phyloP scores from a whole-genome alignment of 2,797 vertebrate species.

The Denticeps clupeoides region DNA sequence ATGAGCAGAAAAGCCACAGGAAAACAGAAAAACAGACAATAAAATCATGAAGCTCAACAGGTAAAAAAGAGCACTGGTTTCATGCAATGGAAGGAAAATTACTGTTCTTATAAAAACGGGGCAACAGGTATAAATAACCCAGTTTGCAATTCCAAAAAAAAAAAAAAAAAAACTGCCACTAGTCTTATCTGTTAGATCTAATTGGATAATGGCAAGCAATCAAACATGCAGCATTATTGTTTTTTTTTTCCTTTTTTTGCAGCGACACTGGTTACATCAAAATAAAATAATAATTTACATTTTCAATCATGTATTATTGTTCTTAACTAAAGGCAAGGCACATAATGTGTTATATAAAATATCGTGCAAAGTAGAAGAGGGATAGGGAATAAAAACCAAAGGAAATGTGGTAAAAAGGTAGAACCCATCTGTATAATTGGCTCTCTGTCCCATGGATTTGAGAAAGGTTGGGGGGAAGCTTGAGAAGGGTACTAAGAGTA shows the following conservation, averaged over 20 bases:
- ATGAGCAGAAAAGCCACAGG: slow-evolving; percentile 6
- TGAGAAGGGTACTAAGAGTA: slow-evolving; percentile 40
- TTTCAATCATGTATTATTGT: slow-evolving; percentile 55
- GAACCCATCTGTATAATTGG: slow-evolving; percentile 31
- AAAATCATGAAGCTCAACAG: not conserved
- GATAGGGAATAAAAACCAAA: slow-evolving; percentile 46
- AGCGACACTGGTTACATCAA: slow-evolving; percentile 59
- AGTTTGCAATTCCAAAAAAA: slow-evolving; percentile 19
- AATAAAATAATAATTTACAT: slow-evolving; percentile 37
- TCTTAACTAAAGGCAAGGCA: slow-evolving; percentile 92
- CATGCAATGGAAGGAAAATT: slow-evolving; percentile 24
- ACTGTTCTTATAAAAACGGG: slow-evolving; percentile 15
- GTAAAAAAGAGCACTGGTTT: slow-evolving; percentile 7
- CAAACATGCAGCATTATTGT: slow-evolving; percentile 68
- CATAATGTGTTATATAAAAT: slow-evolving; percentile 90
- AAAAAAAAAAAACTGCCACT: slow-evolving; percentile 10
- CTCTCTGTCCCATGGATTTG: slow-evolving; percentile 22
- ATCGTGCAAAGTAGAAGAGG: slow-evolving; percentile 84
- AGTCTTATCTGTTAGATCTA: slow-evolving; percentile 32
- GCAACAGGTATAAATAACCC: slow-evolving; percentile 6
- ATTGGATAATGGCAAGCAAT: slow-evolving; percentile 52
- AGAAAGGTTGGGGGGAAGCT: slow-evolving; percentile 9
- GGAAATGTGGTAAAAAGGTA: slow-evolving; percentile 32
- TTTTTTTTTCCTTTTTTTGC: slow-evolving; percentile 41
- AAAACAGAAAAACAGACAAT: slow-evolving; percentile 11